phyloP scores from a whole-genome alignment of 2,797 vertebrate species.

The Morus bassanus region DNA sequence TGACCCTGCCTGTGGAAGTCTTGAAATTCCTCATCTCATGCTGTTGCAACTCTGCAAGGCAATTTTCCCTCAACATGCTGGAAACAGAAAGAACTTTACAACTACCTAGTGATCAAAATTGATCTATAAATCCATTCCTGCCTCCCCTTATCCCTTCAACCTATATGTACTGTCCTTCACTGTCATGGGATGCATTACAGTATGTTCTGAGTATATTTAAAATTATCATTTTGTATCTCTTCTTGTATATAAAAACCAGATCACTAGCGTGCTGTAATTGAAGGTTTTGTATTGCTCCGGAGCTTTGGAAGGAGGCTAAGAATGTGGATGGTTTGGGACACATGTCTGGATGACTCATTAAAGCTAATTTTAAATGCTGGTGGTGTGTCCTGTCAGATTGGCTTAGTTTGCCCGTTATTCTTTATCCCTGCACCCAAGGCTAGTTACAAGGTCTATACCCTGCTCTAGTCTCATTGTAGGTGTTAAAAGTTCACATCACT shows the following conservation, averaged over 20 bases:
- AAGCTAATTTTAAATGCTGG: slow-evolving; percentile 8
- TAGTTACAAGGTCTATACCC: neutral
- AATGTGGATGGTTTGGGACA: neutral
- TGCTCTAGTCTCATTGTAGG: neutral
- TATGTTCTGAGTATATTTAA: neutral
- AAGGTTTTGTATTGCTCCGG: neutral
- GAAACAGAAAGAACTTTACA: neutral
- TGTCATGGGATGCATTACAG: neutral
- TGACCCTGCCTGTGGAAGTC: neutral
- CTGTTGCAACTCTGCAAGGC: neutral
- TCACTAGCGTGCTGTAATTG: neutral
- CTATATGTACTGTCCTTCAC: neutral
- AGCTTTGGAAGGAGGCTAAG: neutral
- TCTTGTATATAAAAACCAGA: neutral
- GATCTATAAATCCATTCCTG: neutral
- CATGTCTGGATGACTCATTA: neutral
- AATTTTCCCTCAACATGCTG: neutral
- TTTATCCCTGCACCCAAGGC: neutral
- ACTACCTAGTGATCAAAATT: neutral
- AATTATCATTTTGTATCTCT: neutral
- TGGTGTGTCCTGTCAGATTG: neutral
- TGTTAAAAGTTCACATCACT: neutral
- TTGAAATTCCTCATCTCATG: neutral
- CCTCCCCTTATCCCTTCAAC: neutral
- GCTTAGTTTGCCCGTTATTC: neutral